These are phyloP conservation scores for Loxodonta africana DNA, from an alignment of 2,113 vertebrate genomes.

Conservation along the genomic window DNA sequence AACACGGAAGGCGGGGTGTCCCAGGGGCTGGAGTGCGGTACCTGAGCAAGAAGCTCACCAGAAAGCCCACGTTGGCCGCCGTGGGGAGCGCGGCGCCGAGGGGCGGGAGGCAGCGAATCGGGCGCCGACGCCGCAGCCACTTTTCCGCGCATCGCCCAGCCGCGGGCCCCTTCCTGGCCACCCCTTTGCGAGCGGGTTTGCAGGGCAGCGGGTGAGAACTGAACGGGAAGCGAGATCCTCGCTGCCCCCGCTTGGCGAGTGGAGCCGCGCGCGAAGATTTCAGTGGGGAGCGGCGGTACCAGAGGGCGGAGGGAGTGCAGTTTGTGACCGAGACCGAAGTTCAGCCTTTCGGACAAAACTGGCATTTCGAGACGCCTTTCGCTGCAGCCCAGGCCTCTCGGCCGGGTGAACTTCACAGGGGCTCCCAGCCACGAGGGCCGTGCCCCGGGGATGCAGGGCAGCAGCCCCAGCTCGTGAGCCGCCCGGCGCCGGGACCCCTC, in stretches of 20 bases:
- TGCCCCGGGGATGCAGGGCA: constrained; percentile 48
- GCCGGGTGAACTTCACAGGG: background rate
- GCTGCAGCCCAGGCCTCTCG: background rate
- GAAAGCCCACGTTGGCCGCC: constrained; percentile 76
- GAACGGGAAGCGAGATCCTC: constrained; percentile 52
- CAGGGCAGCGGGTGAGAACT: background rate
- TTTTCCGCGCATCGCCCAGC: background rate
- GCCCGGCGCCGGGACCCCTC: background rate
- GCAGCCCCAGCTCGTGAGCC: constrained; percentile 38
- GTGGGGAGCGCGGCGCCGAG: background rate
- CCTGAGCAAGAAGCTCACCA: constrained; percentile 72
- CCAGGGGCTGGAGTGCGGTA: constrained; percentile 69
- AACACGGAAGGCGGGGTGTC: constrained; percentile 66
- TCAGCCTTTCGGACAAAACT: background rate
- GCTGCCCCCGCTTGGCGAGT: background rate
- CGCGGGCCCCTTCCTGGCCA: background rate
- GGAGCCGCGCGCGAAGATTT: background rate
- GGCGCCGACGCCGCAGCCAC: background rate
- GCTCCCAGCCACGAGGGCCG: background rate
- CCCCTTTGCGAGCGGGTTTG: background rate
- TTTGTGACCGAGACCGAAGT: constrained; percentile 16
- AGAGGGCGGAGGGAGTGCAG: constrained; percentile 44
- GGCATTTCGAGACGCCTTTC: constrained; percentile 22
- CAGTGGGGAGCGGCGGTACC: constrained; percentile 17
- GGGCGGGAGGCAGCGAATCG: constrained; percentile 53